phyloP scores from a whole-genome alignment of 2,888 invertebrate species.

The Heterodera filipjevi region DNA sequence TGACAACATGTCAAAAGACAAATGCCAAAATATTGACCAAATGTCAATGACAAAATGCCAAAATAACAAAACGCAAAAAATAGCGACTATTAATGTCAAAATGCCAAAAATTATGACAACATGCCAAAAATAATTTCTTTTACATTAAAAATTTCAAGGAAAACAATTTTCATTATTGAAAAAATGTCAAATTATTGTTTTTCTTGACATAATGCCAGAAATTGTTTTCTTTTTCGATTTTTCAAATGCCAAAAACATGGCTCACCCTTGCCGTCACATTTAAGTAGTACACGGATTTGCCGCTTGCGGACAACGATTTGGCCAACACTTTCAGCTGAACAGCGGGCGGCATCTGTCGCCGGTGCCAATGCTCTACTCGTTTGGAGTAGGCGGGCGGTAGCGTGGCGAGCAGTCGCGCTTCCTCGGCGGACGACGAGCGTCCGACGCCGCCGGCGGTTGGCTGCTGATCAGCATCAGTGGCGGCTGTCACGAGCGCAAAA shows the following conservation, averaged over 20 bases:
- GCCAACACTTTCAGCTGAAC: slow-evolving; percentile 39
- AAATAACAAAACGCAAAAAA: too few species aligned
- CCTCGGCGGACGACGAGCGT: slow-evolving; percentile 11
- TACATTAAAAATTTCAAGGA: too few species aligned
- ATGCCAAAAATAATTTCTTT: too few species aligned
- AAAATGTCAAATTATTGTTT: too few species aligned
- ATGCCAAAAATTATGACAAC: too few species aligned
- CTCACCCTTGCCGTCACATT: slow-evolving; percentile 44
- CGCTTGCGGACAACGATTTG: slow-evolving; percentile 13
- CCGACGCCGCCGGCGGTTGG: background rate
- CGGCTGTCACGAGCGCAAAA: slow-evolving; percentile 23
- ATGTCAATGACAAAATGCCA: too few species aligned
- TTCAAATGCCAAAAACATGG: background rate
- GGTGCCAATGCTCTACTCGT: slow-evolving; percentile 22
- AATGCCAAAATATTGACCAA: too few species aligned
- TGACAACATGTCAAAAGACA: too few species aligned
- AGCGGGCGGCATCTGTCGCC: slow-evolving; percentile 38
- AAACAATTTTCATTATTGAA: too few species aligned
- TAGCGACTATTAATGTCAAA: too few species aligned
- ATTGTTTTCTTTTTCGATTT: background rate
- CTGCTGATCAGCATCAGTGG: background rate
- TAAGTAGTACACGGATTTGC: slow-evolving; percentile 38
- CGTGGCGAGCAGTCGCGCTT: slow-evolving; percentile 12
- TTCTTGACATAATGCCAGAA: too few species aligned
- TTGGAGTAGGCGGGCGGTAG: slow-evolving; percentile 27